Evolutionary conservation across 2,113 vertebrate genomes (phyloP).

Genomic region (Globicephala melas): DNA sequence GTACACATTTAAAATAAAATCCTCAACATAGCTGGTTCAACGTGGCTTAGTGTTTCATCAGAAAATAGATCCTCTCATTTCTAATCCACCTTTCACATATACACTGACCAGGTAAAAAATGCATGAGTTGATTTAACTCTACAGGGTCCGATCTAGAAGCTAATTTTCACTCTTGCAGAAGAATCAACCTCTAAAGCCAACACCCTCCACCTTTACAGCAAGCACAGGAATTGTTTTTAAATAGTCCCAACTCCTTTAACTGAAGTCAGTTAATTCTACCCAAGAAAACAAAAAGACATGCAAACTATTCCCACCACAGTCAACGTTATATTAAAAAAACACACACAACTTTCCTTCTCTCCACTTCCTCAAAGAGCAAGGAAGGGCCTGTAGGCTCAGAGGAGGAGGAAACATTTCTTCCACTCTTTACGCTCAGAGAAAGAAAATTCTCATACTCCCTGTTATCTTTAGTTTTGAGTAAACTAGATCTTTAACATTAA

Average conservation of each 20-base stretch:
- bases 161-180: not conserved
- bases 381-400: not conserved
- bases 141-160: not conserved
- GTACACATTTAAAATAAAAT: not conserved
- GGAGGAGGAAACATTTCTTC: not conserved
- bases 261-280: not conserved
- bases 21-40: not conserved
- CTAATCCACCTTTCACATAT: not conserved
- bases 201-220: not conserved
- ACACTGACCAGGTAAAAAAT: not conserved
- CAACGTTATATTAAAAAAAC: not conserved
- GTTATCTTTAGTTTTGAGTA: not conserved
- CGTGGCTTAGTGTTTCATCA: not conserved
- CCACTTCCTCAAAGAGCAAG: not conserved
- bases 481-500: not conserved
- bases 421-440: not conserved
- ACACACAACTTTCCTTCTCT: not conserved
- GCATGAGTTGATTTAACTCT: not conserved
- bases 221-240: not conserved
- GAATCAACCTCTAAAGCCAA: not conserved
- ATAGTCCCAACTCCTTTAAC: not conserved
- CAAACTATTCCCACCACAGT: not conserved
- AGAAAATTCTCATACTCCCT: not conserved
- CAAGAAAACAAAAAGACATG: not conserved
- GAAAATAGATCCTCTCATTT: not conserved